Base-by-base conservation (phyloP, 2,797 vertebrate genomes). In the Sarcophilus harrisii region DNA sequence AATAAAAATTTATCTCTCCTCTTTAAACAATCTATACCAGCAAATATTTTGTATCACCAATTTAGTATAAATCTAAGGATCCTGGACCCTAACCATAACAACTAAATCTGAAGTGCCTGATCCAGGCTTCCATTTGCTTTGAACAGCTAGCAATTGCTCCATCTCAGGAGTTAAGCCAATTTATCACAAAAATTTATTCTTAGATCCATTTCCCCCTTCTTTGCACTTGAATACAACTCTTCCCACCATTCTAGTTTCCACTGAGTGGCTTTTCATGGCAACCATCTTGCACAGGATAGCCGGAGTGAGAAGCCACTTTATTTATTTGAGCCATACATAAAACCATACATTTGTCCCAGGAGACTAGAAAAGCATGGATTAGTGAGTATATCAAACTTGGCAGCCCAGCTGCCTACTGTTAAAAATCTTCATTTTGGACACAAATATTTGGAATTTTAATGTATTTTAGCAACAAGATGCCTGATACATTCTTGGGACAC, bases 281-380 rank as follows among this genome's bases (percentile, higher is more conserved):
- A 45, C 93, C 45, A 21, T 28, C 66, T 21, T 0, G 12, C 57
- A 73, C 52, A 62, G 18, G 95, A 58, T 97, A 97, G 45, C 58
- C 96, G 89, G 94, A 96, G 89, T 54, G 38, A 95, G 92, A 30
- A 96, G 10, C 32, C 49, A 24, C n/a, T 90, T 97, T 96, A 97
- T 73, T 92, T 96, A 96, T 55, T 81, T 93, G 58, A 94, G 45
- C 52, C 54, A 18, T 57, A 95, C 54, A 18, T 57, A 95, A 97
- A 96, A 90, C 8, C 93, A 93, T 60, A 97, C 96, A 96, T 14
- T 90, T 96, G 8, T 93, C 96, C 87, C 89, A 59, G 5, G 90
- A 95, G 92, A 97, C 27, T 92, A 96, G 94, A 96, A 96, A 96
- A 94, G n/a, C 59, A 27, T 32, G 18, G 87, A 97, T 94, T 93